Evolutionary conservation across 2,113 vertebrate genomes (phyloP).

Genomic region (Notechis scutatus): DNA sequence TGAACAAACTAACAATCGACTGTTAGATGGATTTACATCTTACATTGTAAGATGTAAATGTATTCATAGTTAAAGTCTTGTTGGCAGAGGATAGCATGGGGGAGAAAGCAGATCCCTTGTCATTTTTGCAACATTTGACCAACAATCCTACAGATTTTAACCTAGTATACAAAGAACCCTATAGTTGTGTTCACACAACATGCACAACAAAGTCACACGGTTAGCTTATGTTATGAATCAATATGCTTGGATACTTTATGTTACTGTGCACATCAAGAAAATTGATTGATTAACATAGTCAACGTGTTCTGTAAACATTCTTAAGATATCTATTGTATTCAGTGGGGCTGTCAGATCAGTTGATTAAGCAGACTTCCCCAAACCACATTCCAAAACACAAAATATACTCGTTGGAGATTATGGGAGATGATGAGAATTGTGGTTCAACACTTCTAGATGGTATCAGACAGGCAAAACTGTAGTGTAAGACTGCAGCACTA

Average conservation of each 20-base stretch:
- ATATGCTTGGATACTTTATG: neutral
- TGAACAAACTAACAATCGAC: neutral
- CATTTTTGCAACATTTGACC: neutral
- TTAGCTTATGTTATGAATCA: neutral
- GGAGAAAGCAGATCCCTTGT: neutral
- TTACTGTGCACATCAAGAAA: neutral
- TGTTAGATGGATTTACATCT: neutral
- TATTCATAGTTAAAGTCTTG: neutral
- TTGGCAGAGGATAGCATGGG: neutral
- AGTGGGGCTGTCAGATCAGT: neutral
- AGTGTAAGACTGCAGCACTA: neutral
- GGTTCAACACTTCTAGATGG: neutral
- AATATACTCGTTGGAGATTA: neutral
- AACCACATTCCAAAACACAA: neutral
- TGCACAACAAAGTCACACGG: neutral
- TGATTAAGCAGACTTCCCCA: neutral
- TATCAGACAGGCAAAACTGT: neutral
- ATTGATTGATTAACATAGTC: neutral
- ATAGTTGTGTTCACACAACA: neutral
- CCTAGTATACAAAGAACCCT: neutral
- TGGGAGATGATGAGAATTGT: neutral
- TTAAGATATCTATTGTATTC: neutral
- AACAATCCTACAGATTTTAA: neutral
- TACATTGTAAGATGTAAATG: conserved; percentile 7
- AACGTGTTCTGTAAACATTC: neutral